Percentiles rank a stretch among this genome's conserved stretches.
These are phyloP conservation scores for Cotesia congregata DNA, from an alignment of 2,888 invertebrate species.

Conservation along the genomic window DNA sequence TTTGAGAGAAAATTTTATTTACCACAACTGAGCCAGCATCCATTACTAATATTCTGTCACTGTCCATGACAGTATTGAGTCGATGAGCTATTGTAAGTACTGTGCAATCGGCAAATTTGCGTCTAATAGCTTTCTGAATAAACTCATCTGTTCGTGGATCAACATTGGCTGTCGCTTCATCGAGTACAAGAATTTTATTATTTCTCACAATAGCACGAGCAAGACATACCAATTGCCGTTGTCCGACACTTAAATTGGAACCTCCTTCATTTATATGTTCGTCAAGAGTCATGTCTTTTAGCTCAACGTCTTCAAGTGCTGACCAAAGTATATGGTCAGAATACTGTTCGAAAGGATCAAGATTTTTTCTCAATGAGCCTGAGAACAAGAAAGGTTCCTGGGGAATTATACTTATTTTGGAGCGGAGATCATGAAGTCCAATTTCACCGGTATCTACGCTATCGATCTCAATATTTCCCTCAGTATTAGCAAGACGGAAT, in stretches of 20 bases:
- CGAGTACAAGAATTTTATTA: constrained; percentile 87
- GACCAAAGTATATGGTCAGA: constrained; percentile 85
- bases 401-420: constrained; percentile 77
- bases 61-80: constrained; percentile 77
- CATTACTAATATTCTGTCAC: constrained; percentile 74
- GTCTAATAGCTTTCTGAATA: constrained; percentile 74
- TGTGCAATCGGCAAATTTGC: constrained; percentile 73
- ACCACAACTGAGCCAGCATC: constrained; percentile 72
- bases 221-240: constrained; percentile 90
- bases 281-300: constrained; percentile 79
- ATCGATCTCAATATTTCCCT: constrained; percentile 72
- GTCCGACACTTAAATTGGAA: constrained; percentile 89
- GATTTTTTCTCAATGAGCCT: constrained; percentile 88
- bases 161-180: constrained; percentile 95
- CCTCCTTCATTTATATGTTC: constrained; percentile 79
- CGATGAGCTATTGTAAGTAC: constrained; percentile 77
- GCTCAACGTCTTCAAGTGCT: constrained; percentile 85
- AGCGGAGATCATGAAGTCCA: constrained; percentile 74
- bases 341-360: constrained; percentile 90
- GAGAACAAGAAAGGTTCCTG: constrained; percentile 90
- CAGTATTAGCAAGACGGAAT: constrained; percentile 75
- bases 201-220: constrained; percentile 89
- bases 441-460: constrained; percentile 68
- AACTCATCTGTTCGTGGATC: constrained; percentile 81
- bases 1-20: not conserved